Evolutionary conservation across 2,113 vertebrate genomes (phyloP).

Genomic region (Centrocercus urophasianus): DNA sequence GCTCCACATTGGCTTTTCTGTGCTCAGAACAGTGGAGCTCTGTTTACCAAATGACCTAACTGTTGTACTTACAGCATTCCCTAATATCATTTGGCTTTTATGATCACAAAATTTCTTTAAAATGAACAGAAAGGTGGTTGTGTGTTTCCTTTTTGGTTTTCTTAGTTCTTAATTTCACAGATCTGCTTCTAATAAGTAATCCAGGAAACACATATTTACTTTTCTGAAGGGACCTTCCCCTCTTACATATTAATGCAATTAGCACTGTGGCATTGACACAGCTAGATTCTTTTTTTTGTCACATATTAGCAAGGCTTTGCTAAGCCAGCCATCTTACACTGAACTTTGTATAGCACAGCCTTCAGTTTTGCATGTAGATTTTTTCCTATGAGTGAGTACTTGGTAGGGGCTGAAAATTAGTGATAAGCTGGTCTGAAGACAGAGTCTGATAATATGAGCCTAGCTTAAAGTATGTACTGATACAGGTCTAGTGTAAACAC

Average conservation of each 20-base stretch:
- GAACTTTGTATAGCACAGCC: neutral
- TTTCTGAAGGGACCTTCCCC: neutral
- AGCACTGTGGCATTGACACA: neutral
- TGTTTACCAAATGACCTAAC: neutral
- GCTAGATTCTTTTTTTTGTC: rapidly evolving
- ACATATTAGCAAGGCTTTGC: neutral
- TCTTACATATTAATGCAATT: neutral
- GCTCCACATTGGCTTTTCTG: neutral
- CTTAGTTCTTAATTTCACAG: neutral
- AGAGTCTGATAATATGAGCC: neutral
- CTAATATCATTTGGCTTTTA: neutral
- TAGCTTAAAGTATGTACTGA: neutral
- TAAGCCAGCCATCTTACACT: neutral
- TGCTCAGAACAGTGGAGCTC: neutral
- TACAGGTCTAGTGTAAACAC: constrained; percentile 6
- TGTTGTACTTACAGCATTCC: neutral
- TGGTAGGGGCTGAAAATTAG: neutral
- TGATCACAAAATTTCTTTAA: neutral
- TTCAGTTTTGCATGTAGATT: neutral
- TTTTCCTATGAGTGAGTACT: neutral
- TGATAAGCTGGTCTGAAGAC: neutral
- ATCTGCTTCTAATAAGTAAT: neutral
- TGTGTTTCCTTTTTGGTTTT: neutral
- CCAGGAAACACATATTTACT: neutral
- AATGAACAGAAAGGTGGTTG: neutral